Percentiles rank a stretch among this genome's conserved stretches.
Conservation (phyloP, 2,888 invertebrate genomes). For the Sinohyriopsis cumingii region DNA sequence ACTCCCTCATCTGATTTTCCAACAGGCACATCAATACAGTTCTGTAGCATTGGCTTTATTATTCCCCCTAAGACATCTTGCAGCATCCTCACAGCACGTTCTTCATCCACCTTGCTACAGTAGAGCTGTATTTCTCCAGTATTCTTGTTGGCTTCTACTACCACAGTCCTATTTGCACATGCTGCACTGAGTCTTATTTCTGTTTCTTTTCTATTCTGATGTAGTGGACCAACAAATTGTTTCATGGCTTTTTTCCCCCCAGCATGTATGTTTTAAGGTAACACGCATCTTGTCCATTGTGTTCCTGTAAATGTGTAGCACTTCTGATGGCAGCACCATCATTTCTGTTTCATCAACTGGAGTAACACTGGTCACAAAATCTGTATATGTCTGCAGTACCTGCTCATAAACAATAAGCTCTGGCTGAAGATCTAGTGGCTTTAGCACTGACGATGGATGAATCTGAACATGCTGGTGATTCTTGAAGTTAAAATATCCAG, state of each 20-base stretch:
- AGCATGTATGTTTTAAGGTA: slow-evolving; percentile 24
- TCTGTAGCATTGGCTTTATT: slow-evolving; percentile 17
- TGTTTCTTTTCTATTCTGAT: slow-evolving; percentile 37
- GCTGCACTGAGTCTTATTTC: slow-evolving; percentile 32
- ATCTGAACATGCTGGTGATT: slow-evolving; percentile 45
- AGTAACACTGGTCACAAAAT: slow-evolving; percentile 58
- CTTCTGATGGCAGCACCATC: slow-evolving; percentile 8
- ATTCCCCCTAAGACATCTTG: slow-evolving; percentile 13
- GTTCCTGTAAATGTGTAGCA: slow-evolving; percentile 39
- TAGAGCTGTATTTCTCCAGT: slow-evolving; percentile 45
- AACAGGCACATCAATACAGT: slow-evolving; percentile 29
- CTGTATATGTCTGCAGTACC: slow-evolving; percentile 52
- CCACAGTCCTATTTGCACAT: slow-evolving; percentile 30
- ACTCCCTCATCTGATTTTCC: slow-evolving; percentile 28
- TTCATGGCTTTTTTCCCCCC: slow-evolving; percentile 43
- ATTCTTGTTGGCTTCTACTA: slow-evolving; percentile 48
- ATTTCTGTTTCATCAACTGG: slow-evolving; percentile 40
- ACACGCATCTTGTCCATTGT: slow-evolving; percentile 33
- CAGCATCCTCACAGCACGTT: slow-evolving; percentile 8
- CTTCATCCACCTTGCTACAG: slow-evolving; percentile 21
- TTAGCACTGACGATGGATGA: slow-evolving; percentile 61
- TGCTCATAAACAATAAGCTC: slow-evolving; percentile 60
- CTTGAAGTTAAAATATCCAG: slow-evolving; percentile 54
- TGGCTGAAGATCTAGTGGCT: slow-evolving; percentile 46
- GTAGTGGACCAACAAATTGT: slow-evolving; percentile 50